Evolutionary conservation across 2,797 vertebrate genomes (phyloP).

Genomic region (Coendou prehensilis): DNA sequence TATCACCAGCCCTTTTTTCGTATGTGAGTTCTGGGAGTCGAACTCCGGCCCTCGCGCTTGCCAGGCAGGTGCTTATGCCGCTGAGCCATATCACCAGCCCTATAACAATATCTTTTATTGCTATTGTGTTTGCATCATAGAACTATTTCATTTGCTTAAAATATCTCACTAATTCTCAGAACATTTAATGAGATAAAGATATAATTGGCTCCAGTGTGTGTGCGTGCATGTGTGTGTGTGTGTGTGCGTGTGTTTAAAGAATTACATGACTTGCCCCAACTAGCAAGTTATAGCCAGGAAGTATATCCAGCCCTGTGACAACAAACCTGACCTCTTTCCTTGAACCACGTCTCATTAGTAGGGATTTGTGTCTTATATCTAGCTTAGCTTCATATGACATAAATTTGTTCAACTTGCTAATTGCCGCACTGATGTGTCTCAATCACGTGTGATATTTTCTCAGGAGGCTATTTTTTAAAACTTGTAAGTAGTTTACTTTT

Average conservation of each 20-base stretch:
- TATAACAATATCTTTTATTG: background rate
- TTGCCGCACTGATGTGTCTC: background rate
- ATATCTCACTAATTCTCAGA: background rate
- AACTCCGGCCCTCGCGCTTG: no score
- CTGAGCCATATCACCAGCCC: no score
- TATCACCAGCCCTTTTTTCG: no score
- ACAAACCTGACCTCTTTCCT: background rate
- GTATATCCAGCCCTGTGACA: background rate
- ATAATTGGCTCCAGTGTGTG: background rate
- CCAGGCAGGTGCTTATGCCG: no score
- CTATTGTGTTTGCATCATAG: background rate
- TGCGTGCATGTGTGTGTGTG: background rate
- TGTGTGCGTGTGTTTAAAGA: background rate
- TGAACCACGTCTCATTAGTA: background rate
- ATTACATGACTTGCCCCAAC: background rate
- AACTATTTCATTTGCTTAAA: background rate
- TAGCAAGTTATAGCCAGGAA: background rate
- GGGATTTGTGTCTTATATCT: background rate
- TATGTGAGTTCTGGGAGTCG: no score
- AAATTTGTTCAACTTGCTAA: background rate
- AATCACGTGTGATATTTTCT: background rate
- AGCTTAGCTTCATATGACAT: background rate
- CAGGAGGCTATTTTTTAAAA: background rate
- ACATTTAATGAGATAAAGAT: background rate
- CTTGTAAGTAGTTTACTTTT: background rate